Base-by-base conservation (phyloP, 2,113 vertebrate species). In the Pelobates fuscus region DNA sequence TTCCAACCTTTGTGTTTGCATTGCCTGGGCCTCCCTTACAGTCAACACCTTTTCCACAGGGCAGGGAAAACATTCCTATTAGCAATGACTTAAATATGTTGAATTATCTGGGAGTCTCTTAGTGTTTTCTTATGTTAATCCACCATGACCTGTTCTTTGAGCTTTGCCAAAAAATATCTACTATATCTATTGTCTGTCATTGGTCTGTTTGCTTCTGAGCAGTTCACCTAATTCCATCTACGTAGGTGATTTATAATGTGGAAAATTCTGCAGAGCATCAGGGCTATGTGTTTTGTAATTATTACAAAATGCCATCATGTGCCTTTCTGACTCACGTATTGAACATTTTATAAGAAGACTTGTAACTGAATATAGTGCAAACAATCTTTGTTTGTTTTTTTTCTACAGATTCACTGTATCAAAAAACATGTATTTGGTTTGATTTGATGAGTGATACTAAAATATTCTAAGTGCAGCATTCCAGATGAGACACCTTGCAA, bases 211-310 rank as follows among this genome's bases (percentile, higher is more conserved):
- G 63, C 55, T 60, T 76, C 72, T 75, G 37, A 66, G 55, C 25
- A 46, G 54, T 67, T 66, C 20, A 29, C 63, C 54, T 60, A 76
- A 76, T 76, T 60, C 64, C 25, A 30, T 67, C 57, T 76, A n/a
- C n/a, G n/a, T n/a, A 49, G 63, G 55, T 60, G 37, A 76, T 67
- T 76, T 67, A 67, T 67, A 76, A 76, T 67, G 63, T 67, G 72
- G 72, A 76, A 76, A 76, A 76, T 67, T 30, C 67, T 76, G 26
- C 54, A 18, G 64, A 67, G 25, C 25, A 59, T 67, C 63, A 32
- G 54, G 59, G 72, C 66, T 46, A 67, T 74, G 71, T 58, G 30
- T 57, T 76, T 29, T 76, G 63, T 67, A 76, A 76, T 76, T 76
- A 67, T 52, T 25, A 24, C 23, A n/a, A 44, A 23, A 27, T 29